Evolutionary conservation across 2,888 invertebrate species (phyloP).

Genomic region (Fragum sueziense): DNA sequence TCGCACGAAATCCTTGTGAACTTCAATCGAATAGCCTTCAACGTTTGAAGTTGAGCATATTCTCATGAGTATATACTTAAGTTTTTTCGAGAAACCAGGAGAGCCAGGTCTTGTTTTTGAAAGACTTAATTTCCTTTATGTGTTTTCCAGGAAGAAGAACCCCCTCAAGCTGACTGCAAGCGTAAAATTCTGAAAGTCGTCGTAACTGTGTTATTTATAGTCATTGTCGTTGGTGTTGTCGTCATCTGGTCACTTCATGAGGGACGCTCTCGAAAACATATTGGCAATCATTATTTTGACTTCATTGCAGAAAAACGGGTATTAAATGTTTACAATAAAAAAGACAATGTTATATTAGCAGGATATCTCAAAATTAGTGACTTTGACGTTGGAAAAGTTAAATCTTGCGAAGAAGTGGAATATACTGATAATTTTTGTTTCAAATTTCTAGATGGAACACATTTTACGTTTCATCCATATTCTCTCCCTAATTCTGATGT

Average conservation of each 20-base stretch:
- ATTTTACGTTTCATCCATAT: conserved; percentile 52
- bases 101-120: too few relatives aligned
- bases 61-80: too few relatives aligned
- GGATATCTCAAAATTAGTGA: conserved; percentile 51
- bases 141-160: conserved; percentile 58
- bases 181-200: conserved; percentile 61
- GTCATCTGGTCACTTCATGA: conserved; percentile 69
- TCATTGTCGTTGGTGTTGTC: conserved; percentile 67
- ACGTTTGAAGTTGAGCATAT: too few relatives aligned
- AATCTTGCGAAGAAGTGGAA: conserved; percentile 49
- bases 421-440: conserved; percentile 57
- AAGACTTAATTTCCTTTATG: neutral
- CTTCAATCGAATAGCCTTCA: too few relatives aligned
- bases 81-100: too few relatives aligned
- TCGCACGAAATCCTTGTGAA: too few relatives aligned
- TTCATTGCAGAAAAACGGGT: conserved; percentile 60
- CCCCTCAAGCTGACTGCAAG: conserved; percentile 55
- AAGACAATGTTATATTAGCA: conserved; percentile 52
- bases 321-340: conserved; percentile 55
- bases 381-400: conserved; percentile 46
- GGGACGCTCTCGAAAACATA: conserved; percentile 58
- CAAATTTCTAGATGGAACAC: conserved; percentile 52
- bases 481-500: conserved; percentile 41
- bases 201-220: conserved; percentile 63
- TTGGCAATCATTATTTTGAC: conserved; percentile 61